Evolutionary conservation across 2,888 invertebrate species (phyloP), one percentile per base, ranked within the genome.

Genomic region (Phasia obesa): DNA sequence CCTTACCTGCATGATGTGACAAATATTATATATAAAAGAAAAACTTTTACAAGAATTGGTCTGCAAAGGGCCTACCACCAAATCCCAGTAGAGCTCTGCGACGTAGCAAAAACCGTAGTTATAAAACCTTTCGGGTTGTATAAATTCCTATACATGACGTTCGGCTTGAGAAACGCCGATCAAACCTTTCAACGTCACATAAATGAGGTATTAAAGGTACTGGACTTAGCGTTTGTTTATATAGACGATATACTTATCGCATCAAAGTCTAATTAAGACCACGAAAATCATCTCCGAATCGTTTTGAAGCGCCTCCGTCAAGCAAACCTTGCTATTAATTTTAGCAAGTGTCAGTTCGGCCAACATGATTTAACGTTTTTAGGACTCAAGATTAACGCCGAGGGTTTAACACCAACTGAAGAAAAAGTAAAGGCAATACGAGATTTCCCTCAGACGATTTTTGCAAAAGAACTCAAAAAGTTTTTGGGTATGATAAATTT

Each of bases 401-500:
- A 42, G 13, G 42, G 42, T 13, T 42, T 42, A 42, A n/a, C 42
- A 0, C 42, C 42, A 42, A 11, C 42, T 13, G 42, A 42, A n/a
- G 13, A 42, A 3, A 42, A 42, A 42, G 42, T 42, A 42, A 42
- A 42, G 13, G 42, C 42, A 42, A 42, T 42, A 42, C 42, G 15
- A 42, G 42, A 42, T 42, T 42, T 42, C 13, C n/a, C 42, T 11
- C 42, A 4, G 42, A 11, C 42, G 13, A 42, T 42, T 4, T 42
- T 13, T 13, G 42, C 42, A 42, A 42, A 42, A 13, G 42, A 42
- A 4, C 42, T 42, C 13, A 42, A 42, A 42, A 42, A 42, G 13
- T 15, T 31, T 57, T 38, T 59, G 7, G 57, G 57, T 35, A 35
- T 59, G 57, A 35, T 38, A 35, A 59, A 59, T 35, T 64, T 64